Evolutionary conservation across 2,888 invertebrate species (phyloP).

Genomic region (Petrophora chlorosata): DNA sequence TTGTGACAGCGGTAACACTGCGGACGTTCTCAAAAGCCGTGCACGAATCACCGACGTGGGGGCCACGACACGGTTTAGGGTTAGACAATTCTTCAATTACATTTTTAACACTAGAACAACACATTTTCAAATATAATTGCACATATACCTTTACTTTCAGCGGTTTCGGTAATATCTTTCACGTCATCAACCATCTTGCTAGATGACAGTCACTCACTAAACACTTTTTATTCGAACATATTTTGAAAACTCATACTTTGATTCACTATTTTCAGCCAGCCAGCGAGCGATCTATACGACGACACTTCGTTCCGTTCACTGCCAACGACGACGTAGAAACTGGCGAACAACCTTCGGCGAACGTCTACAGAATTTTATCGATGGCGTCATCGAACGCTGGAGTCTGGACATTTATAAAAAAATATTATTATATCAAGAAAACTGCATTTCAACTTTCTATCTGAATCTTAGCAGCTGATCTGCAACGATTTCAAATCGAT

Average conservation of each 20-base stretch:
- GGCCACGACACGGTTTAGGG: conserved; percentile 82
- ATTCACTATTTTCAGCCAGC: conserved; percentile 83
- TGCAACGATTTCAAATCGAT: not conserved
- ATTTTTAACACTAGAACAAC: conserved; percentile 74
- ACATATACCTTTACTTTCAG: conserved; percentile 82
- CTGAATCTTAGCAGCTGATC: conserved; percentile 2
- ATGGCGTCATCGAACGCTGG: conserved; percentile 41
- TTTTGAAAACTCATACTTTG: conserved; percentile 82
- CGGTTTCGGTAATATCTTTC: conserved; percentile 80
- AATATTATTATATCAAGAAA: not conserved
- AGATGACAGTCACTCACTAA: conserved; percentile 80
- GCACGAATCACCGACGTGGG: conserved; percentile 77
- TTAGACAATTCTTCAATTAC: conserved; percentile 78
- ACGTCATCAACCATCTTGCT: conserved; percentile 84
- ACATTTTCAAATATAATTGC: conserved; percentile 73
- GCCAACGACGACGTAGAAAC: conserved; percentile 65
- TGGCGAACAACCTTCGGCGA: conserved; percentile 50
- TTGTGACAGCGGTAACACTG: conserved; percentile 66
- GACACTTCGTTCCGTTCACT: conserved; percentile 82
- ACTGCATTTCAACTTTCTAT: conserved; percentile 2
- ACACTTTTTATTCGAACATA: conserved; percentile 83
- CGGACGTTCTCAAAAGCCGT: conserved; percentile 78
- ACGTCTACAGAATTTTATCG: conserved; percentile 43
- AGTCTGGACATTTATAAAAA: conserved; percentile 10
- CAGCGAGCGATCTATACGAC: conserved; percentile 81